These are phyloP conservation scores for Panurus biarmicus DNA, from an alignment of 2,113 vertebrate species.

Conservation along the genomic window DNA sequence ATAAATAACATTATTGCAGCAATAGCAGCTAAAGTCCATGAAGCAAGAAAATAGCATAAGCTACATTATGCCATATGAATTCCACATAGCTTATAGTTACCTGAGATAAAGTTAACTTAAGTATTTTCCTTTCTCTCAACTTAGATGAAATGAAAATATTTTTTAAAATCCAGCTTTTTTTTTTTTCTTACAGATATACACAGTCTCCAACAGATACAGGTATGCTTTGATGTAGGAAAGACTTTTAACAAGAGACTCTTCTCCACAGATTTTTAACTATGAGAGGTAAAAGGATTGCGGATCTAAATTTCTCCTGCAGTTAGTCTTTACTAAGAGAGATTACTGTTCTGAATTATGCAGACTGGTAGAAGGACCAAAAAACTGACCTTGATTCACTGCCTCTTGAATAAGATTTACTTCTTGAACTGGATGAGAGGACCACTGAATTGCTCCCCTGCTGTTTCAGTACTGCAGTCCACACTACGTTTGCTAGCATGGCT, in stretches of 20 bases:
- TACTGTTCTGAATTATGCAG: background rate
- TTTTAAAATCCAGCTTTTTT: background rate
- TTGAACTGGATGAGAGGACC: background rate
- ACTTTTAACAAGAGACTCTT: background rate
- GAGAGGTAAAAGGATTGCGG: background rate
- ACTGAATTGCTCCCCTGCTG: background rate
- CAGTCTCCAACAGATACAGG: background rate
- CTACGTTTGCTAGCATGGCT: background rate
- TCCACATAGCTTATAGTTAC: background rate
- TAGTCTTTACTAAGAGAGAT: background rate
- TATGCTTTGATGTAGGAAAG: background rate
- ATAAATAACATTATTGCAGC: background rate
- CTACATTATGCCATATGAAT: background rate
- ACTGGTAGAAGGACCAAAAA: background rate
- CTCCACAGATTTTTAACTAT: background rate
- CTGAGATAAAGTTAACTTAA: background rate
- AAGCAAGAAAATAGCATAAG: background rate
- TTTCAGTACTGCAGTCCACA: background rate
- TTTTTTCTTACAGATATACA: background rate
- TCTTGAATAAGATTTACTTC: background rate
- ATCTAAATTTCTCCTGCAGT: background rate
- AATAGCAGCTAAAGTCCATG: background rate
- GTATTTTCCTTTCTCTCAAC: background rate
- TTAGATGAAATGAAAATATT: background rate
- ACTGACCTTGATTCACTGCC: background rate